Percentiles rank a stretch among this genome's conserved stretches.
Conservation (phyloP, 2,113 vertebrate genomes). For the Ochotona curzoniae region DNA sequence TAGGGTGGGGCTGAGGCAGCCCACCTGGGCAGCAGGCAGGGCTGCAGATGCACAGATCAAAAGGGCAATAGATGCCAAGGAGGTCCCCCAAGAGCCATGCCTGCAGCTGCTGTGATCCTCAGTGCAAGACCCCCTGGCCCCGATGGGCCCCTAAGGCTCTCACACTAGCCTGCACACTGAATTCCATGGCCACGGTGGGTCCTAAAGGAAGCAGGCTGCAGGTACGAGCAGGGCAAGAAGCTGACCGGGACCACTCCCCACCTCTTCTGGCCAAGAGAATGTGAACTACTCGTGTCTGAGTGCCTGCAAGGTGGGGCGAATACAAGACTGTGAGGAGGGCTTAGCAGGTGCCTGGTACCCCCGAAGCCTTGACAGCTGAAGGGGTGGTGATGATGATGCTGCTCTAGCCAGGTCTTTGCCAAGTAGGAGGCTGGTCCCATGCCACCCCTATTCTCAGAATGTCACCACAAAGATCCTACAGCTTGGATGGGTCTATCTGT, state of each 20-base stretch:
- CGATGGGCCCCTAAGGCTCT: not conserved
- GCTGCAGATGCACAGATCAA: not conserved
- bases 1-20: not conserved
- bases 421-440: not conserved
- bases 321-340: not conserved
- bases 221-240: fast-evolving
- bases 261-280: not conserved
- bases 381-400: not conserved
- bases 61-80: not conserved
- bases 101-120: not conserved
- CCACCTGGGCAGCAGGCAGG: not conserved
- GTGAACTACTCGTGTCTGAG: not conserved
- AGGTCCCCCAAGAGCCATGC: too few species aligned
- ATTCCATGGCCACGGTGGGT: not conserved
- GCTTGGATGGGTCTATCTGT: not conserved
- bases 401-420: not conserved
- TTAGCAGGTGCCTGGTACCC: not conserved
- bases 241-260: fast-evolving
- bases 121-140: not conserved
- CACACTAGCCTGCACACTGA: not conserved
- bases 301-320: not conserved
- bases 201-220: not conserved
- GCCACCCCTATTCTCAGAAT: not conserved
- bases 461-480: not conserved
- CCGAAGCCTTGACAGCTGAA: not conserved